phyloP scores from a whole-genome alignment of 2,113 vertebrate genomes.

The Oncorhynchus nerka region DNA sequence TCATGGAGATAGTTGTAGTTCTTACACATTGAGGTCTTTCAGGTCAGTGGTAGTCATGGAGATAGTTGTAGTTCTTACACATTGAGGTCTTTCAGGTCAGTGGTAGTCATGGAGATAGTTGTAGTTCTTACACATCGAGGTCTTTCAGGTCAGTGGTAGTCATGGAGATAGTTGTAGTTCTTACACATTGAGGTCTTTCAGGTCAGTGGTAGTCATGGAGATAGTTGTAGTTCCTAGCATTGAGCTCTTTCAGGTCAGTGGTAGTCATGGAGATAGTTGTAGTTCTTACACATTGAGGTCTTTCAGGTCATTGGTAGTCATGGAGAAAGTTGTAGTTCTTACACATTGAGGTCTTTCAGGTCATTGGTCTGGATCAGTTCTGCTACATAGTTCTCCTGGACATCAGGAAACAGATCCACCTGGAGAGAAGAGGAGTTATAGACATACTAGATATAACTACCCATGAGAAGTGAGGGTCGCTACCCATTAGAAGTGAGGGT shows the following conservation, averaged over 20 bases:
- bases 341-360: slow-evolving; percentile 71
- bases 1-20: background rate
- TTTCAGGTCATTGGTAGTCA: background rate
- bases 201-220: too few species aligned
- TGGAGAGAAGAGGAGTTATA: slow-evolving; percentile 29
- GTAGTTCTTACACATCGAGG: too few species aligned
- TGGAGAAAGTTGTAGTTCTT: slow-evolving; percentile 42
- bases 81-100: too few species aligned
- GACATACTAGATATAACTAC: background rate
- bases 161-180: slow-evolving; percentile 20
- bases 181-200: too few species aligned
- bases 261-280: too few species aligned
- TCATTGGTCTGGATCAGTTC: slow-evolving; percentile 72
- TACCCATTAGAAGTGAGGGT: too few species aligned
- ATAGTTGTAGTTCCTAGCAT: too few species aligned
- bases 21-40: slow-evolving; percentile 37
- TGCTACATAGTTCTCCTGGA: slow-evolving; percentile 74
- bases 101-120: too few species aligned
- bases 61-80: slow-evolving; percentile 44
- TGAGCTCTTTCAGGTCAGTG: too few species aligned
- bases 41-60: background rate
- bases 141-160: too few species aligned
- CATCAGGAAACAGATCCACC: slow-evolving; percentile 77
- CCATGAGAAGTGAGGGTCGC: too few species aligned
- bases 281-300: too few species aligned